phyloP scores from a whole-genome alignment of 2,113 vertebrate species.

The Sakesphorus luctuosus region DNA sequence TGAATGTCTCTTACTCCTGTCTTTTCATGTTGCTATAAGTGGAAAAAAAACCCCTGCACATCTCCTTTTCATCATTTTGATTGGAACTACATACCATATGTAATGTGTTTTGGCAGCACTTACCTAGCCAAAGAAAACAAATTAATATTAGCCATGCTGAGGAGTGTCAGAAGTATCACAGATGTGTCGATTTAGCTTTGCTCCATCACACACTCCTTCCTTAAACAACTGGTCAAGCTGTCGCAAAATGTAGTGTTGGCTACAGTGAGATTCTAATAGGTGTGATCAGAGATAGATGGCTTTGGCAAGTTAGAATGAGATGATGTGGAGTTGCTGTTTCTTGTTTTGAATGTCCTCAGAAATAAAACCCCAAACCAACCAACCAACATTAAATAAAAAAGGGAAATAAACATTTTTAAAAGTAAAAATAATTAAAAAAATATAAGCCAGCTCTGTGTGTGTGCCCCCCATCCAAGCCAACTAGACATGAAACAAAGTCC shows the following conservation, averaged over 20 bases:
- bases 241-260: constrained; percentile 56
- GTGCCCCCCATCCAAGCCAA: rapidly evolving
- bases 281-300: constrained; percentile 68
- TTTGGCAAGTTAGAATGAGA: constrained; percentile 46
- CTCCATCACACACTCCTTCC: constrained; percentile 68
- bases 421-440: background rate
- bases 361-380: background rate
- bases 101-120: constrained; percentile 77
- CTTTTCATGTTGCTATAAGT: constrained; percentile 40
- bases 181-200: constrained; percentile 76
- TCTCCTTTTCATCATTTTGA: constrained; percentile 73
- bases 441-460: rapidly evolving
- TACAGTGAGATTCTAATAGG: constrained; percentile 63
- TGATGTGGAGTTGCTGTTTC: constrained; percentile 26
- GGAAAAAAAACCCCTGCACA: background rate
- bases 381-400: background rate
- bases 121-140: constrained; percentile 83
- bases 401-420: background rate
- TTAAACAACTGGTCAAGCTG: constrained; percentile 75
- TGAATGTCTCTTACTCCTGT: background rate
- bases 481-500: background rate
- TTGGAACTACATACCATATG: constrained; percentile 71
- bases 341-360: constrained; percentile 11
- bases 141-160: constrained; percentile 79
- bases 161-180: constrained; percentile 77